phyloP scores from a whole-genome alignment of 2,113 vertebrate genomes.

The Gymnobelideus leadbeateri region DNA sequence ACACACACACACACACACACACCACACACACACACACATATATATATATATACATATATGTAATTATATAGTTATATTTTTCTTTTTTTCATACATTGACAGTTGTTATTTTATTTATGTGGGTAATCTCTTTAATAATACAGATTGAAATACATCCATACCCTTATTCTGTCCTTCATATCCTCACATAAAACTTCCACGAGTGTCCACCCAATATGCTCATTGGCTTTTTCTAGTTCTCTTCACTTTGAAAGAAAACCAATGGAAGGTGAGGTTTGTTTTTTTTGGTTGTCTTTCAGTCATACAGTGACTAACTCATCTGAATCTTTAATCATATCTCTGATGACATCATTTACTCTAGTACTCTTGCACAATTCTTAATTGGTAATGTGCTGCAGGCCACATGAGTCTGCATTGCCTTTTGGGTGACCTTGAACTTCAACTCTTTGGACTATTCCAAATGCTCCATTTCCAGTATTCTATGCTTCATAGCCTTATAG shows the following conservation, averaged over 20 bases:
- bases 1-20: too few species aligned
- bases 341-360: neutral
- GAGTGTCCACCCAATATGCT: neutral
- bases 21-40: too few species aligned
- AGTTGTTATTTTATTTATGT: neutral
- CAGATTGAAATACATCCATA: neutral
- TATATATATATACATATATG: too few species aligned
- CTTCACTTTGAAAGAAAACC: neutral
- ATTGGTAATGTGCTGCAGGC: neutral
- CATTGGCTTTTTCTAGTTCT: neutral
- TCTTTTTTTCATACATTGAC: neutral
- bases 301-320: neutral
- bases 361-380: neutral
- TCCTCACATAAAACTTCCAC: neutral
- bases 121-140: neutral
- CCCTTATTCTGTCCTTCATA: neutral
- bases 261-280: neutral
- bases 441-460: neutral
- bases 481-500: neutral
- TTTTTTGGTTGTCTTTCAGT: too few species aligned
- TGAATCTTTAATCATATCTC: neutral
- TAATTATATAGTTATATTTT: neutral
- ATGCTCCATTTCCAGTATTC: neutral
- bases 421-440: neutral
- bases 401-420: neutral